Evolutionary conservation across 2,888 invertebrate genomes (phyloP).

Genomic region (Nyleta sp.): DNA sequence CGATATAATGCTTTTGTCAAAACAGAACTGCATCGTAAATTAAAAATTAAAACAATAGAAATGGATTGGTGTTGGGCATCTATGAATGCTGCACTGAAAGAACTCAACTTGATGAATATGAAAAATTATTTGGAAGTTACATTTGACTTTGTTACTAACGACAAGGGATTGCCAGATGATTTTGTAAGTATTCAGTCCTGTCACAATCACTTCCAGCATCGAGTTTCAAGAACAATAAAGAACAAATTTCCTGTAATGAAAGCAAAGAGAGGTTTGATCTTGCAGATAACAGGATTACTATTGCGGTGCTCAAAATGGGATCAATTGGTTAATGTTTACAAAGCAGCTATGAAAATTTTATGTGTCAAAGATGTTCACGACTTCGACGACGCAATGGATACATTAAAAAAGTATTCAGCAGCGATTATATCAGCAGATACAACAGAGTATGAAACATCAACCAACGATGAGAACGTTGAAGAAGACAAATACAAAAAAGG

Average conservation of each 20-base stretch:
- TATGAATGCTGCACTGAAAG: neutral
- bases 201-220: neutral
- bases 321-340: neutral
- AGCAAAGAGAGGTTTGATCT: neutral
- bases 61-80: slow-evolving; percentile 42
- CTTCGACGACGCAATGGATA: neutral
- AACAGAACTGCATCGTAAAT: neutral
- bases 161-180: neutral
- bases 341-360: neutral
- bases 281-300: neutral
- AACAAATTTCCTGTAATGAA: neutral
- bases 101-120: neutral
- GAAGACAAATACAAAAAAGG: slow-evolving; percentile 1
- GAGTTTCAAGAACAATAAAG: neutral
- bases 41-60: neutral
- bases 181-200: slow-evolving; percentile 8
- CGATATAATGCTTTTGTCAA: neutral
- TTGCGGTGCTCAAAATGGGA: neutral
- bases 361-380: neutral
- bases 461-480: neutral
- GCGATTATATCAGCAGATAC: neutral
- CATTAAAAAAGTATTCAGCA: neutral
- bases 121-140: slow-evolving; percentile 1
- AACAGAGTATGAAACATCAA: neutral
- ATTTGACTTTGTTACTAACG: neutral